Percentiles rank a stretch among this genome's conserved stretches.
phyloP scores from a whole-genome alignment of 2,888 invertebrate genomes.

The Cyclophora punctaria region DNA sequence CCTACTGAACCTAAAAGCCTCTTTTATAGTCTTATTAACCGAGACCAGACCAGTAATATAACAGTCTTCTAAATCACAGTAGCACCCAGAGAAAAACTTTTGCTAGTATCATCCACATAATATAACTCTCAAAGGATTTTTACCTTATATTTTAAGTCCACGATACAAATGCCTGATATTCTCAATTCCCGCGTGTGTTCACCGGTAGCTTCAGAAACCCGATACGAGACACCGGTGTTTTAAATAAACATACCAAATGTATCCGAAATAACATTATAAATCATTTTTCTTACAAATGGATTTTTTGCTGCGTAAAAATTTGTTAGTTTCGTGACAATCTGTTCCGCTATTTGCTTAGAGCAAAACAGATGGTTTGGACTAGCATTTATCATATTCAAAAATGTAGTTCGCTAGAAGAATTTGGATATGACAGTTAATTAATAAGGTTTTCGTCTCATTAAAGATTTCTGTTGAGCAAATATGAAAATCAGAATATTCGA shows the following conservation, averaged over 20 bases:
- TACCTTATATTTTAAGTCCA: too few species aligned
- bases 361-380: conserved; percentile 58
- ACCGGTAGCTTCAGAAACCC: conserved; percentile 37
- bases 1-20: too few species aligned
- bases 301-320: conserved; percentile 59
- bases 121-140: too few species aligned
- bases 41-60: too few species aligned
- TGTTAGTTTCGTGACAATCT: conserved; percentile 71
- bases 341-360: conserved; percentile 73
- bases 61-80: too few species aligned
- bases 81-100: too few species aligned
- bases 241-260: conserved; percentile 61
- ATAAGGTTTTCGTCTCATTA: conserved; percentile 36
- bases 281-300: conserved; percentile 51
- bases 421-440: conserved; percentile 40
- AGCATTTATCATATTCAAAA: conserved; percentile 58
- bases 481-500: too few species aligned
- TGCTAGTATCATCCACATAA: too few species aligned
- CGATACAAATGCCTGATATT: neutral
- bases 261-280: conserved; percentile 72
- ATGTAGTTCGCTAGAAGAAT: conserved; percentile 48
- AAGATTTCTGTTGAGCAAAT: too few species aligned
- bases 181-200: conserved; percentile 1
- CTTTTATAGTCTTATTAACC: too few species aligned
- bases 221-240: conserved; percentile 44